Conservation (phyloP, 2,888 invertebrate species). For the Ernsta delagoae region DNA sequence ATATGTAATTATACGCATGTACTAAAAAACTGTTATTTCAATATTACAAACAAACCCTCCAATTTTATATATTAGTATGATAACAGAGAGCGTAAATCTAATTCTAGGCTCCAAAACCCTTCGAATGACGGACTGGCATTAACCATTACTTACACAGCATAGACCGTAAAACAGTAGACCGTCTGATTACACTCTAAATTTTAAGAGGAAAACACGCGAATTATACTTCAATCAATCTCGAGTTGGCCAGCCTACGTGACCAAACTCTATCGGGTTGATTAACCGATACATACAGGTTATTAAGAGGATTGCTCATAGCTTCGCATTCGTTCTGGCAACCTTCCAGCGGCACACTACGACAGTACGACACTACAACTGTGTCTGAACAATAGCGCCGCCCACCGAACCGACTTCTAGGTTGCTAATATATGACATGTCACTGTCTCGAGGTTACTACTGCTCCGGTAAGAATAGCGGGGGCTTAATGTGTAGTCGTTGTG, state of each 20-base stretch:
- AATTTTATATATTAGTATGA: too few species aligned
- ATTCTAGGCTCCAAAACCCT: too few species aligned
- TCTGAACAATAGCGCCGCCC: slow-evolving; percentile 61
- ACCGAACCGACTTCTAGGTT: slow-evolving; percentile 48
- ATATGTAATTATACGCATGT: too few species aligned
- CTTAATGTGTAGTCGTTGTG: not conserved
- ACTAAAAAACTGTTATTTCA: too few species aligned
- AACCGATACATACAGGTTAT: slow-evolving; percentile 74
- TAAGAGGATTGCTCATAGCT: slow-evolving; percentile 75
- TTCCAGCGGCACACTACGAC: slow-evolving; percentile 60
- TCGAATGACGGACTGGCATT: too few species aligned
- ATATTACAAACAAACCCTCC: too few species aligned
- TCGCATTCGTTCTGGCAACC: slow-evolving; percentile 70
- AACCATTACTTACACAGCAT: too few species aligned
- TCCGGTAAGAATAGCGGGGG: not conserved
- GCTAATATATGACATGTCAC: slow-evolving; percentile 53
- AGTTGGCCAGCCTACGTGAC: slow-evolving; percentile 3
- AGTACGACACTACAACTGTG: slow-evolving; percentile 41
- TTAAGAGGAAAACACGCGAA: not conserved
- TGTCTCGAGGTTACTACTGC: slow-evolving; percentile 29
- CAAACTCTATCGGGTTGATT: slow-evolving; percentile 68
- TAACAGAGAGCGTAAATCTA: too few species aligned
- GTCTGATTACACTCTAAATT: not conserved
- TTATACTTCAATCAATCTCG: slow-evolving; percentile 2
- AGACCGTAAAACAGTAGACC: too few species aligned